Conservation (phyloP, 35 echinoderm and acorn worm genomes). For the Diadema setosum region DNA sequence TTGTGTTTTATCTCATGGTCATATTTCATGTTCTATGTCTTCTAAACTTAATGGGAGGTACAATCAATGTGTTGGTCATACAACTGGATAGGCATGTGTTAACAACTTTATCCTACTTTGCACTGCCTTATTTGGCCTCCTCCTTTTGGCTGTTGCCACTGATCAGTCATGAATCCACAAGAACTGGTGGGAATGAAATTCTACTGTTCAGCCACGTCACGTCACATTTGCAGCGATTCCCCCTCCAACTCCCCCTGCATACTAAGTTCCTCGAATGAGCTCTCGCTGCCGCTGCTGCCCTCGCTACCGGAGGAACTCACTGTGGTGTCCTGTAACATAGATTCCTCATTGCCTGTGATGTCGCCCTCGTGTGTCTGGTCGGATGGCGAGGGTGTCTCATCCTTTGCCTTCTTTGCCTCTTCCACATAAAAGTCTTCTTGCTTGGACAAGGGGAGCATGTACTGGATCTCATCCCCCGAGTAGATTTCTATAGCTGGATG, state of each 20-base stretch:
- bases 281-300: not conserved
- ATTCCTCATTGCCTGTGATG: not conserved
- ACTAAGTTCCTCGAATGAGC: not conserved
- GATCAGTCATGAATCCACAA: no score
- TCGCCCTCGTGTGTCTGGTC: not conserved
- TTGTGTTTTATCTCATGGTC: no score
- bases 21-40: no score
- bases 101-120: no score
- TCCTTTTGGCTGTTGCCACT: no score
- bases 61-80: no score
- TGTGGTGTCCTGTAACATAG: not conserved
- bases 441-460: slow-evolving; percentile 77
- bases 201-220: no score
- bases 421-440: slow-evolving; percentile 89
- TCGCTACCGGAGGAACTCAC: not conserved
- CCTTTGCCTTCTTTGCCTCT: slow-evolving; percentile 35
- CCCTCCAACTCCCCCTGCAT: not conserved
- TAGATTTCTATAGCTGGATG: slow-evolving; percentile 86
- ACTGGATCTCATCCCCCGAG: slow-evolving; percentile 48
- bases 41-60: no score
- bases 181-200: no score
- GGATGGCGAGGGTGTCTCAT: not conserved
- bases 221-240: not conserved
- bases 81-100: no score
- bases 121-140: no score